Evolutionary conservation across 2,797 vertebrate genomes (phyloP).

Genomic region (Gymnodraco acuticeps): DNA sequence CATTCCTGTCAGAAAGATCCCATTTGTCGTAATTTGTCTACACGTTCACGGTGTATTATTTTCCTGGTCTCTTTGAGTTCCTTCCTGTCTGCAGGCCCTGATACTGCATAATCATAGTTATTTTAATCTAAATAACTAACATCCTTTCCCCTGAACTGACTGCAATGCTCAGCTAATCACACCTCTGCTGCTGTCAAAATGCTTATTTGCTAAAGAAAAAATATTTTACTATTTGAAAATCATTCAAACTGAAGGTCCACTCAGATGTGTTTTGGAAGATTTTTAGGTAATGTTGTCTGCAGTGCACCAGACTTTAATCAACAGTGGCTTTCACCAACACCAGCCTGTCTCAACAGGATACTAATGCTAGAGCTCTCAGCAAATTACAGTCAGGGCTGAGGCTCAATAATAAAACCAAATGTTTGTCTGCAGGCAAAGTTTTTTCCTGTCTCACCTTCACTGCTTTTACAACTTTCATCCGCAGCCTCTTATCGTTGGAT

Average conservation of each 20-base stretch:
- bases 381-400: slow-evolving; percentile 80
- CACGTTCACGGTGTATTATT: slow-evolving; percentile 65
- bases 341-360: slow-evolving; percentile 79
- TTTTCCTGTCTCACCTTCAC: slow-evolving; percentile 74
- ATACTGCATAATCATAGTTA: slow-evolving; percentile 71
- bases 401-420: slow-evolving; percentile 76
- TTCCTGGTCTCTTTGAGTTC: slow-evolving; percentile 63
- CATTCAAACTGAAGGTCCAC: slow-evolving; percentile 12
- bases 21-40: slow-evolving; percentile 65
- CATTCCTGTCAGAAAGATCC: slow-evolving; percentile 50
- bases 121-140: slow-evolving; percentile 63
- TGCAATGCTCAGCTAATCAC: slow-evolving; percentile 36
- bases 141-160: slow-evolving; percentile 76
- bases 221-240: slow-evolving; percentile 8
- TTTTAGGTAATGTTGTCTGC: slow-evolving; percentile 34
- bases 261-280: slow-evolving; percentile 34
- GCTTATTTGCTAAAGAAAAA: slow-evolving; percentile 12
- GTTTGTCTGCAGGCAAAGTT: slow-evolving; percentile 77
- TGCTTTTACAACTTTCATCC: slow-evolving; percentile 66
- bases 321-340: slow-evolving; percentile 54
- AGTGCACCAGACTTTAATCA: slow-evolving; percentile 63
- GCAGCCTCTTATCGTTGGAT: slow-evolving; percentile 37
- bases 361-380: slow-evolving; percentile 64
- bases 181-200: slow-evolving; percentile 43
- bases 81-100: slow-evolving; percentile 76